phyloP scores from a whole-genome alignment of 2,797 vertebrate species.

The Cossypha polioptera region DNA sequence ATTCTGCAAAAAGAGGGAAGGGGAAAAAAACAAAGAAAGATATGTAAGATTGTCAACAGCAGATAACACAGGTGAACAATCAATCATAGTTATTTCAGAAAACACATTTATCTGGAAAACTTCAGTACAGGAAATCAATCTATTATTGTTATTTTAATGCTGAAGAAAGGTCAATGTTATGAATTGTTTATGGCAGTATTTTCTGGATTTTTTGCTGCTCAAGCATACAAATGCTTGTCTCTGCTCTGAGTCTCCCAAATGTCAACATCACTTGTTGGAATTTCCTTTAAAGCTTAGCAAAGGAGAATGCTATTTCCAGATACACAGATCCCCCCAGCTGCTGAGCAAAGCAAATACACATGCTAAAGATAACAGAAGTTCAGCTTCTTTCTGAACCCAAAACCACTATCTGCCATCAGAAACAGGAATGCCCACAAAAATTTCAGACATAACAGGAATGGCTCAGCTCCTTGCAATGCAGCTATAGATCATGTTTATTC shows the following conservation, averaged over 20 bases:
- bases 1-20: constrained; percentile 70
- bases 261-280: background rate
- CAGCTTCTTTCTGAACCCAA: background rate
- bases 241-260: background rate
- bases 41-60: background rate
- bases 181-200: background rate
- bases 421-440: background rate
- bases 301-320: background rate
- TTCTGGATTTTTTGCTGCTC: background rate
- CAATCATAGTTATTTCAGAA: background rate
- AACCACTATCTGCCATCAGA: background rate
- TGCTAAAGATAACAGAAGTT: background rate
- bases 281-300: background rate
- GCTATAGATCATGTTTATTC: background rate
- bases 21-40: background rate
- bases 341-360: background rate
- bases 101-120: background rate
- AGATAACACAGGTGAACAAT: background rate
- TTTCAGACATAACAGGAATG: background rate
- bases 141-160: background rate
- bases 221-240: background rate
- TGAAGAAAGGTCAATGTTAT: background rate
- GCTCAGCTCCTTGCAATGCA: background rate
- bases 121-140: background rate
- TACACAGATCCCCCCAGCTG: background rate